Base-by-base conservation (phyloP, 1,140 invertebrate genomes). In the Drosophila sproati region DNA sequence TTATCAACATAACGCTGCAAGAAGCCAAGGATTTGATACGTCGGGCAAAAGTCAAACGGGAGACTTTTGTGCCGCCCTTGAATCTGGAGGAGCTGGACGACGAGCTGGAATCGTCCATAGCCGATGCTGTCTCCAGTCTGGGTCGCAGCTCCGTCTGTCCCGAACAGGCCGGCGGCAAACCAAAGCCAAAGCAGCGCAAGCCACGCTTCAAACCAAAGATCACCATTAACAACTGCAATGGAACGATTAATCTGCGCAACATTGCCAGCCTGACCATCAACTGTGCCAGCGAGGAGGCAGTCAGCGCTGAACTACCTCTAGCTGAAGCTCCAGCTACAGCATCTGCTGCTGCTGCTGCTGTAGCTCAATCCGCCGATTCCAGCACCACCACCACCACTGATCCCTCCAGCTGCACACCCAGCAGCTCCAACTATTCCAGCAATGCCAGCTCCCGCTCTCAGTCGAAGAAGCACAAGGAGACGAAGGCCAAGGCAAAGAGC, bases 211-310 rank as follows among this genome's bases (percentile, higher is more conserved):
- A 92, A 70, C 86, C 83, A 82, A 92, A 92, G 55, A 91, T 92
- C n/a, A 92, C 91, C 8, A 92, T 92, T 10, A 92, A 92, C 55
- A 92, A 92, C 48, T 92, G 92, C 73, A 92, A 91, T 64, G 92
- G 92, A n/a, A 92, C 81, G 6, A 91, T 92, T 3, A 92, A 92
- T 63, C 61, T 92, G 12, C 80, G 90, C n/a, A 92, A 92, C 57
- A 92, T 92, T 2, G 85, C 91, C 50, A 92, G 85, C 47, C 34
- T 92, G 28, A 92, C 92, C 6, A 92, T 92, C 34, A 92, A 92
- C 47, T 92, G 91, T 69, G 78, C 87, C 63, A 91, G 54, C 43
- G 91, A 92, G n/a, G 91, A 91, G 20, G 77, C 81, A 2, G 77
- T 92, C 2, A 91, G 74, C 31, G 91, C 86, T 0, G 73, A 91